Conservation (phyloP, 1,140 invertebrate genomes). For the Zelostemma sp. region DNA sequence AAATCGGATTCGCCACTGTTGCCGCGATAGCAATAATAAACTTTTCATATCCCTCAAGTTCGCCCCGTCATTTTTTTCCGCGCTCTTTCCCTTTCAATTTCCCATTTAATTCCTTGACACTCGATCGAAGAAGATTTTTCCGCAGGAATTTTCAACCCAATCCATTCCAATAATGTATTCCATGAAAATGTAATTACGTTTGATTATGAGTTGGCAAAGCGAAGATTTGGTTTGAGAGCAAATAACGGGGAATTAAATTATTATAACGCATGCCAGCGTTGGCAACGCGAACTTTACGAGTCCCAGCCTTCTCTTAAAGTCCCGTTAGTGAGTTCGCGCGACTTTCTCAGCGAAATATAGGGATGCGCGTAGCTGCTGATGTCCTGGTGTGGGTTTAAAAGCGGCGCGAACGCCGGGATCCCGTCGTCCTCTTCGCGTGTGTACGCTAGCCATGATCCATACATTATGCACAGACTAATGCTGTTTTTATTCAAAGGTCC, state of each 20-base stretch:
- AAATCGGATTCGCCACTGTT: constrained; percentile 52
- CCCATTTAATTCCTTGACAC: too few species aligned
- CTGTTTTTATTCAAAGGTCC: constrained; percentile 65
- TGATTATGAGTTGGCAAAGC: background rate
- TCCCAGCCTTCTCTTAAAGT: constrained; percentile 29
- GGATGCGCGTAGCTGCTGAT: background rate
- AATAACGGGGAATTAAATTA: constrained; percentile 28
- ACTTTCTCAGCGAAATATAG: constrained; percentile 15
- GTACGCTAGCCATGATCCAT: constrained; percentile 53
- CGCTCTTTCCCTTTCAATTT: constrained; percentile 31
- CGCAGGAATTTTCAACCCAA: too few species aligned
- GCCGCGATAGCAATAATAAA: constrained; percentile 48
- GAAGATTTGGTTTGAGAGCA: constrained; percentile 10
- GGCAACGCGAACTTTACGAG: constrained; percentile 24
- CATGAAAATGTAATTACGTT: background rate
- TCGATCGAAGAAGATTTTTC: too few species aligned
- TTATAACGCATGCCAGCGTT: constrained; percentile 23
- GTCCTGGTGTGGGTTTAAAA: constrained; percentile 7
- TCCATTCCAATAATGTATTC: too few species aligned
- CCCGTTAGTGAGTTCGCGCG: constrained; percentile 20
- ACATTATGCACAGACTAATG: constrained; percentile 68
- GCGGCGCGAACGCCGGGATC: background rate
- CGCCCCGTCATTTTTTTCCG: background rate
- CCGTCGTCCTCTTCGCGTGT: background rate
- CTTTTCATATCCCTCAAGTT: constrained; percentile 36